phyloP scores from a whole-genome alignment of 2,113 vertebrate genomes.

The Megalops atlanticus region DNA sequence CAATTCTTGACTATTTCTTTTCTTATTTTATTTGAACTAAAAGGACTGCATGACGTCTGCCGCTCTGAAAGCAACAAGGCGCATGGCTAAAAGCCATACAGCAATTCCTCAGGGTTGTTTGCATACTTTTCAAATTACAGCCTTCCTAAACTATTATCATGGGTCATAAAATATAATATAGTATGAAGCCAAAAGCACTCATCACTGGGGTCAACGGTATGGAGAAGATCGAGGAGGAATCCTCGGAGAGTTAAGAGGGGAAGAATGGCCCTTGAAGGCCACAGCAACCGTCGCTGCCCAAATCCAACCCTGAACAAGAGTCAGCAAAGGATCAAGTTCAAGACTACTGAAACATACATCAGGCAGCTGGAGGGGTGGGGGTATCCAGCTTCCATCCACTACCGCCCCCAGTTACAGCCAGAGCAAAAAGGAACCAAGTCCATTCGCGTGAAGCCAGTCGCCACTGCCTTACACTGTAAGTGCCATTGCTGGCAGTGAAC shows the following conservation, averaged over 20 bases:
- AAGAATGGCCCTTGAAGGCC: neutral
- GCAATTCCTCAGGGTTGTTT: conserved; percentile 44
- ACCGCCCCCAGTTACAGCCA: conserved; percentile 53
- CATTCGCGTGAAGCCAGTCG: conserved; percentile 43
- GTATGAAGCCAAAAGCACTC: conserved; percentile 43
- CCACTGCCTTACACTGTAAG: conserved; percentile 16
- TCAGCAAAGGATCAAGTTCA: neutral
- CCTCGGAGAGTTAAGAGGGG: conserved; percentile 1
- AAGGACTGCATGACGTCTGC: conserved; percentile 27
- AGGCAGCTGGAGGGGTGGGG: neutral
- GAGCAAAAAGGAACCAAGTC: conserved; percentile 56
- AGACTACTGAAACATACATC: neutral
- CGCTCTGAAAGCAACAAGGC: neutral
- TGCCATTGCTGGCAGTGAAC: conserved; percentile 39
- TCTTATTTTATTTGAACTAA: conserved; percentile 29
- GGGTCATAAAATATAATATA: conserved; percentile 51
- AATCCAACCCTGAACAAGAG: neutral
- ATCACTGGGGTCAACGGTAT: conserved; percentile 41
- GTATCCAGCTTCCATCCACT: neutral
- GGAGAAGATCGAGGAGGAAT: conserved; percentile 36
- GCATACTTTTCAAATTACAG: conserved; percentile 63
- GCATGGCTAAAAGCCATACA: conserved; percentile 31
- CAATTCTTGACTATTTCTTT: conserved; percentile 26
- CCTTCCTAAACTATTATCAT: conserved; percentile 55
- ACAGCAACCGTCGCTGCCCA: conserved; percentile 9